phyloP scores from a whole-genome alignment of 2,113 vertebrate genomes.

The Chloropsis hardwickii region DNA sequence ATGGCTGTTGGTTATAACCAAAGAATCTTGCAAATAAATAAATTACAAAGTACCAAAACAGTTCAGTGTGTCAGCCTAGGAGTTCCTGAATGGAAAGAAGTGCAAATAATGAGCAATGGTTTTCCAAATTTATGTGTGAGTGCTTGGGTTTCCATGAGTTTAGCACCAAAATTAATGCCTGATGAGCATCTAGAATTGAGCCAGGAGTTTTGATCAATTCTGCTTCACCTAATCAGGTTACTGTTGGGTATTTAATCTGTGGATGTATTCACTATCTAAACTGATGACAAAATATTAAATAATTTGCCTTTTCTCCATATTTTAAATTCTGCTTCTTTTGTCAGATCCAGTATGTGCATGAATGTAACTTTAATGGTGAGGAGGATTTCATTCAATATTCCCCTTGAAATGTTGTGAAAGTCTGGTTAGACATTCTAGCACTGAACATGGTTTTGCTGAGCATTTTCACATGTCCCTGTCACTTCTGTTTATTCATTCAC shows the following conservation, averaged over 20 bases:
- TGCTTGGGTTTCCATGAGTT: not conserved
- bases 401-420: not conserved
- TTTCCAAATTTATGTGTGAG: not conserved
- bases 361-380: not conserved
- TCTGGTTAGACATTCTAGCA: not conserved
- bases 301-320: not conserved
- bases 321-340: not conserved
- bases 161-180: not conserved
- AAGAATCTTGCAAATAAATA: not conserved
- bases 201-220: not conserved
- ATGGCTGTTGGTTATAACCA: not conserved
- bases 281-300: not conserved
- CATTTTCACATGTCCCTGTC: not conserved
- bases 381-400: not conserved
- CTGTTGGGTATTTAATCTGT: not conserved
- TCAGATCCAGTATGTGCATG: not conserved
- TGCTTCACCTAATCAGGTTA: not conserved
- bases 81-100: not conserved
- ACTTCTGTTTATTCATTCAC: constrained; percentile 56
- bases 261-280: not conserved
- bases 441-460: not conserved
- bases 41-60: not conserved
- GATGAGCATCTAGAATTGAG: not conserved
- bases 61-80: not conserved
- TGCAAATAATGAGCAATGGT: not conserved